Conservation (phyloP, 2,113 vertebrate species). For the Cyrtonyx montezumae region DNA sequence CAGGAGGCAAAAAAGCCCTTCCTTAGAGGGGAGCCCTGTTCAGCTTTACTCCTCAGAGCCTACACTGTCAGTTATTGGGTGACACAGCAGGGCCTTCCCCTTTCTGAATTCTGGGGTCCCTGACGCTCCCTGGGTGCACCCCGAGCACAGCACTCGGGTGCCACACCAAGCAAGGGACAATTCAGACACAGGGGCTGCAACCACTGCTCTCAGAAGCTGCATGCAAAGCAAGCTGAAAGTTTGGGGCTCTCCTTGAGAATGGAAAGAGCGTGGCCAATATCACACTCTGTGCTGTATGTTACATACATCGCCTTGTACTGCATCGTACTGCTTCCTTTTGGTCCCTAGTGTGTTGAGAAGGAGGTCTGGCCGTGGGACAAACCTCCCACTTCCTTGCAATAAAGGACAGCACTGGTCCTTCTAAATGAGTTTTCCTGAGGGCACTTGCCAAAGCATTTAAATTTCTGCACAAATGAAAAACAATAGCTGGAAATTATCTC, state of each 20-base stretch:
- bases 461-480: neutral
- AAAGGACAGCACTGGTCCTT: neutral
- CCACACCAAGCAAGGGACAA: neutral
- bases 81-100: neutral
- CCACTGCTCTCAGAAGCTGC: neutral
- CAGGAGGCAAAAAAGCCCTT: neutral
- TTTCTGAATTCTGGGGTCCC: accelerated
- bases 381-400: neutral
- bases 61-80: accelerated
- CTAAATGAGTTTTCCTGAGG: neutral
- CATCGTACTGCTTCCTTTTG: neutral
- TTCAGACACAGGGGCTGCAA: accelerated
- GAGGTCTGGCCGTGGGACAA: neutral
- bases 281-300: accelerated
- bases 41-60: neutral
- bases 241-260: neutral
- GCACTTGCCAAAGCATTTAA: neutral
- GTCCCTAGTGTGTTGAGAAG: accelerated
- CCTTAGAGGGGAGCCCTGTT: neutral
- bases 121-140: neutral
- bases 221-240: neutral
- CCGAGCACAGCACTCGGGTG: accelerated
- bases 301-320: too few relatives aligned
- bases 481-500: accelerated
- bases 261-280: accelerated